Percentiles rank a stretch among this genome's conserved stretches.
These are phyloP conservation scores for Psococerastis gibbosa DNA, from an alignment of 2,888 invertebrate species.

Conservation along the genomic window DNA sequence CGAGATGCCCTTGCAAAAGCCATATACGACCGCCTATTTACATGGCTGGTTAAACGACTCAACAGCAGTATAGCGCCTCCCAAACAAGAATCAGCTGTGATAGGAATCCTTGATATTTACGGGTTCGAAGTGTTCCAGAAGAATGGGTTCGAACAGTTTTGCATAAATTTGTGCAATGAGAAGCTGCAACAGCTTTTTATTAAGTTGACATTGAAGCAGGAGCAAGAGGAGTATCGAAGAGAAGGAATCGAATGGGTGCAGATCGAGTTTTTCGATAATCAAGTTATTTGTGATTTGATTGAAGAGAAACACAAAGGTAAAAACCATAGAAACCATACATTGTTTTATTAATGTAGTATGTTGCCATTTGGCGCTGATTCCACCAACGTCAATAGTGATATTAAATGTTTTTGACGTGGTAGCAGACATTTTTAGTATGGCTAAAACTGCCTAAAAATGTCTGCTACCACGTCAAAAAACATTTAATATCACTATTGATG, in stretches of 20 bases:
- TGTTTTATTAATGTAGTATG: conserved; percentile 1
- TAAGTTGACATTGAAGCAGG: conserved; percentile 72
- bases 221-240: conserved; percentile 78
- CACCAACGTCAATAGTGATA: too few species aligned
- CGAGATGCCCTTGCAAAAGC: conserved; percentile 82
- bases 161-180: conserved; percentile 92
- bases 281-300: conserved; percentile 80
- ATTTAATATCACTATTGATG: too few species aligned
- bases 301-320: conserved; percentile 72
- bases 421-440: too few species aligned
- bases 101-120: conserved; percentile 85
- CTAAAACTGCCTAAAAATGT: too few species aligned
- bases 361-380: too few species aligned
- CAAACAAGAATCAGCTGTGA: conserved; percentile 41
- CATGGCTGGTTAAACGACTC: conserved; percentile 69
- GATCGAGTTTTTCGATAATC: conserved; percentile 79
- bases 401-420: too few species aligned
- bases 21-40: conserved; percentile 75
- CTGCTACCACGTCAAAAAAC: too few species aligned
- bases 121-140: conserved; percentile 85
- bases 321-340: not conserved
- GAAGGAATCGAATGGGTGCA: conserved; percentile 88
- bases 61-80: conserved; percentile 51
- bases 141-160: conserved; percentile 85
- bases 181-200: conserved; percentile 89